Conservation (phyloP, 2,888 invertebrate species). For the Hypercompe scribonia region DNA sequence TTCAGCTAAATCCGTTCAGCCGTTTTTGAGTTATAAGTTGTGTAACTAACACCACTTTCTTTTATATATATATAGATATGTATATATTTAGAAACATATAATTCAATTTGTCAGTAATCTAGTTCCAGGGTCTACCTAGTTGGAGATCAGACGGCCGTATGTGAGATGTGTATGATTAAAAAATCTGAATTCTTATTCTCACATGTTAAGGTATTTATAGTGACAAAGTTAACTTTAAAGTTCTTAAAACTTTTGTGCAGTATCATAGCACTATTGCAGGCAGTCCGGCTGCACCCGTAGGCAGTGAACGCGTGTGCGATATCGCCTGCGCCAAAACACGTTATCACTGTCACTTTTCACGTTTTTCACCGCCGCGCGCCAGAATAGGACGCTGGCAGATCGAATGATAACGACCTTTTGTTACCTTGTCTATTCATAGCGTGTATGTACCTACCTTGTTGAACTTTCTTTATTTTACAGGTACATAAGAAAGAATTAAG, state of each 20-base stretch:
- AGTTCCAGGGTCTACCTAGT: too few relatives aligned
- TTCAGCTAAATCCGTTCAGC: too few relatives aligned
- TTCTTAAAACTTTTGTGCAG: neutral
- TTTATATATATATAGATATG: too few relatives aligned
- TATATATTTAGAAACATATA: too few relatives aligned
- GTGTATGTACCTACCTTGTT: conserved; percentile 11
- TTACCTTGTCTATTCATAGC: conserved; percentile 49
- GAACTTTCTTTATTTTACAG: neutral
- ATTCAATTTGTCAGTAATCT: too few relatives aligned
- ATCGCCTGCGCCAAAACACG: conserved; percentile 72
- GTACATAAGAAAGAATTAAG: neutral
- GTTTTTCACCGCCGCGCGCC: conserved; percentile 75
- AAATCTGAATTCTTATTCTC: too few relatives aligned
- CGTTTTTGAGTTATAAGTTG: too few relatives aligned
- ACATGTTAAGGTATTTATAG: too few relatives aligned
- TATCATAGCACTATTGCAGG: neutral
- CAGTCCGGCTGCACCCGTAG: conserved; percentile 47
- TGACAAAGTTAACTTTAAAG: neutral
- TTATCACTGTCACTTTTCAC: conserved; percentile 84
- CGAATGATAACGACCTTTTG: conserved; percentile 56
- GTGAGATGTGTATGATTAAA: too few relatives aligned
- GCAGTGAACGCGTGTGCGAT: conserved; percentile 48
- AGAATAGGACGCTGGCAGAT: conserved; percentile 66
- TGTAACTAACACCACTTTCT: too few relatives aligned
- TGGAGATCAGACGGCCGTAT: too few relatives aligned